Conservation (phyloP, 2,888 invertebrate species). For the Cheilosia pagana region DNA sequence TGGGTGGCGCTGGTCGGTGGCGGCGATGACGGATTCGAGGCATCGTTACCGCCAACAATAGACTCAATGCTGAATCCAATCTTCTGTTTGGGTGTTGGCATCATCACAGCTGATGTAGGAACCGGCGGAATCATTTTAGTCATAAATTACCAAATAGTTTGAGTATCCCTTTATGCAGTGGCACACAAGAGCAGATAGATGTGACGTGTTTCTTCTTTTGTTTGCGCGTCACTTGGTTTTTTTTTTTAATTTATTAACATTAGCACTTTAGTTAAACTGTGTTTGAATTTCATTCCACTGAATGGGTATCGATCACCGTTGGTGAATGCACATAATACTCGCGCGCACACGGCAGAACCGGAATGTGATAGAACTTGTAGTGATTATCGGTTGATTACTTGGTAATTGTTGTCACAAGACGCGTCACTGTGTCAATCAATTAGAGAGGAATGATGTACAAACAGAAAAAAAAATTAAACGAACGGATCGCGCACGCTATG, state of each 20-base stretch:
- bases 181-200: conserved; percentile 63
- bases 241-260: conserved; percentile 6
- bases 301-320: conserved; percentile 45
- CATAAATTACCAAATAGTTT: conserved; percentile 80
- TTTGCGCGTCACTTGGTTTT: conserved; percentile 8
- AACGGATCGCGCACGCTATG: conserved; percentile 79
- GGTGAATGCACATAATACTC: conserved; percentile 58
- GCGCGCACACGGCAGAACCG: conserved; percentile 44
- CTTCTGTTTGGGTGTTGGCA: conserved; percentile 94
- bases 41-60: conserved; percentile 92
- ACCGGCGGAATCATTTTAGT: conserved; percentile 95
- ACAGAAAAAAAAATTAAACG: conserved; percentile 47
- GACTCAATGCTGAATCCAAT: conserved; percentile 98
- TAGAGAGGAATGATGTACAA: conserved; percentile 25
- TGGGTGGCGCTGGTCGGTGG: conserved; percentile 75
- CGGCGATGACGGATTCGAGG: conserved; percentile 63
- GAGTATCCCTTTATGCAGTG: conserved; percentile 61
- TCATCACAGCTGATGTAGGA: conserved; percentile 95
- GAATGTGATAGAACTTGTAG: conserved; percentile 15
- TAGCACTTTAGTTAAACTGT: conserved; percentile 23
- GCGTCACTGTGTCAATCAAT: conserved; percentile 52
- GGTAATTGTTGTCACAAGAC: conserved; percentile 55
- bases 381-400: conserved; percentile 50
- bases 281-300: conserved; percentile 40
- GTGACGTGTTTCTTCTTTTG: conserved; percentile 15